Conservation (phyloP, 2,797 vertebrate species). For the Oceanodroma leucorhoa region DNA sequence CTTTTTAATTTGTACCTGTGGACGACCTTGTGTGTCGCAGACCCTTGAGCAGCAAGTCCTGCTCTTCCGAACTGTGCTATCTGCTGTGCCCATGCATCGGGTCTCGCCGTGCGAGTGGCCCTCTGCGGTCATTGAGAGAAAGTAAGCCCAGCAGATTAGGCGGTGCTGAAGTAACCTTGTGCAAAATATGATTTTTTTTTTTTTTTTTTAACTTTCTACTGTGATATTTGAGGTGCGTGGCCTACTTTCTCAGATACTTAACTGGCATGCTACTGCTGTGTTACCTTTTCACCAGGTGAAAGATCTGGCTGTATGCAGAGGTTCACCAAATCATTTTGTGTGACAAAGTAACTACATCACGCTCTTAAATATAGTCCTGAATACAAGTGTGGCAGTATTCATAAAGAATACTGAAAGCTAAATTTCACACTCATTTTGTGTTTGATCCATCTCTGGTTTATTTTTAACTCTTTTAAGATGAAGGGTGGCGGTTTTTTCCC, state of each 20-base stretch:
- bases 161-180: neutral
- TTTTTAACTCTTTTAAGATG: neutral
- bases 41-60: neutral
- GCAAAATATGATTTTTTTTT: neutral
- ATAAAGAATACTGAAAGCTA: neutral
- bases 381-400: neutral
- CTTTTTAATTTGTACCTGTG: neutral
- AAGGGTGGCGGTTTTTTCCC: neutral
- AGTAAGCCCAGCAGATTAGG: neutral
- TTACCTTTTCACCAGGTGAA: neutral
- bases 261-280: neutral
- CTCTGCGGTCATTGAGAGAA: rapidly evolving
- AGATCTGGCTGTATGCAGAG: neutral
- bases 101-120: rapidly evolving
- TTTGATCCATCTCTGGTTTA: neutral
- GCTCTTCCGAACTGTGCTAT: neutral
- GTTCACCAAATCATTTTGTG: neutral
- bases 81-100: neutral
- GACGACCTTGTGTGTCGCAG: rapidly evolving
- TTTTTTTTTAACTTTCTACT: neutral
- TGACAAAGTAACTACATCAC: neutral
- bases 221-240: neutral
- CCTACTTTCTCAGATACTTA: neutral
- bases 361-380: neutral
- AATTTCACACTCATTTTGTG: neutral